Percentiles rank a stretch among this genome's conserved stretches.
These are phyloP conservation scores for Cynoglossus semilaevis DNA, from an alignment of 2,113 vertebrate species.

Conservation along the genomic window DNA sequence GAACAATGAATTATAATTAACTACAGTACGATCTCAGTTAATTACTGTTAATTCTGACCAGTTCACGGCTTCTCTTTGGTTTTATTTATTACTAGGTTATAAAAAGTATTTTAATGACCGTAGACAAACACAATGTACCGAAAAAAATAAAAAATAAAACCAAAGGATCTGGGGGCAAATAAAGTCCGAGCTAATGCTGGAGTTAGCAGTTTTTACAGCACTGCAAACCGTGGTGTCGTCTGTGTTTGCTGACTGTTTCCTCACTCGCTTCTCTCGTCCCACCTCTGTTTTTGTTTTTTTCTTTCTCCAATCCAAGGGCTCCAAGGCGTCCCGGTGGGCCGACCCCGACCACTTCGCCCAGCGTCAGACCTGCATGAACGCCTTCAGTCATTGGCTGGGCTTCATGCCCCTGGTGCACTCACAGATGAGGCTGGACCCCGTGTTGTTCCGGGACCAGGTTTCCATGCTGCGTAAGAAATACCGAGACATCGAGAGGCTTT, in stretches of 20 bases:
- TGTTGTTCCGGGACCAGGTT: conserved; percentile 82
- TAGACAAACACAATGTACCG: too few relatives aligned
- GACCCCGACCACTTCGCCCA: conserved; percentile 82
- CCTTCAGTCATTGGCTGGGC: conserved; percentile 77
- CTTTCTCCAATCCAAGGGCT: conserved; percentile 58
- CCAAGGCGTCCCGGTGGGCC: conserved; percentile 79
- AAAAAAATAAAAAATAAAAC: too few relatives aligned
- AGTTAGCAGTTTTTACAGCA: too few relatives aligned
- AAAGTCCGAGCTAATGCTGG: too few relatives aligned
- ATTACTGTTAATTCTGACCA: too few relatives aligned
- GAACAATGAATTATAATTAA: too few relatives aligned
- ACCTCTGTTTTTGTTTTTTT: background rate
- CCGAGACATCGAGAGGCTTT: conserved; percentile 79
- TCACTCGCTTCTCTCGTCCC: background rate
- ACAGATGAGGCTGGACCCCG: conserved; percentile 79
- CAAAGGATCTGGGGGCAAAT: too few relatives aligned
- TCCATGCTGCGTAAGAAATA: conserved; percentile 82
- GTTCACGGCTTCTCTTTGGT: too few relatives aligned
- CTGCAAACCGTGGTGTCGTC: too few relatives aligned
- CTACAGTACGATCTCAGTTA: too few relatives aligned
- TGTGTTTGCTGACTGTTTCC: background rate
- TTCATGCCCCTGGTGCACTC: conserved; percentile 81
- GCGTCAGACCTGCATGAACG: conserved; percentile 80
- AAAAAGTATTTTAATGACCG: too few relatives aligned
- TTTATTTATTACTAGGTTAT: too few relatives aligned